Evolutionary conservation across 1,140 invertebrate genomes (phyloP), one percentile per base, ranked within the genome.

Genomic region (Leptonema lineaticorne): DNA sequence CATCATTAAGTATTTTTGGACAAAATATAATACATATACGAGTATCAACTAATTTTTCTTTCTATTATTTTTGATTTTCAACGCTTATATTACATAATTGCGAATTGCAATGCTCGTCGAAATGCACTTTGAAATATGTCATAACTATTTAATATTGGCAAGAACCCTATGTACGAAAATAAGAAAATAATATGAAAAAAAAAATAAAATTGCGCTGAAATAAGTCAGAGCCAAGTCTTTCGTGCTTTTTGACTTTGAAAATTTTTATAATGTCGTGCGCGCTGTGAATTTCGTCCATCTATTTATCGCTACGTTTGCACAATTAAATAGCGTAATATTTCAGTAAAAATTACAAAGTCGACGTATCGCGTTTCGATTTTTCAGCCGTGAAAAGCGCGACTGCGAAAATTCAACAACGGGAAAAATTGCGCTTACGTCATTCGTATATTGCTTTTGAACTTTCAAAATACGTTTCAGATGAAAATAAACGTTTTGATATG

Each of bases 61-160:
- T n/a, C n/a, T n/a, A n/a, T n/a, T n/a, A n/a, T n/a, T n/a, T n/a
- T n/a, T n/a, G n/a, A n/a, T n/a, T n/a, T n/a, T n/a, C n/a, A n/a
- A n/a, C n/a, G n/a, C n/a, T n/a, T n/a, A n/a, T n/a, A n/a, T n/a
- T n/a, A n/a, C n/a, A n/a, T n/a, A n/a, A n/a, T n/a, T n/a, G n/a
- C n/a, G n/a, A n/a, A n/a, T n/a, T n/a, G n/a, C n/a, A n/a, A n/a
- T n/a, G n/a, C n/a, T n/a, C n/a, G n/a, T n/a, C n/a, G n/a, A n/a
- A n/a, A n/a, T n/a, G n/a, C n/a, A n/a, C n/a, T n/a, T n/a, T n/a
- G n/a, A n/a, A n/a, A n/a, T n/a, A n/a, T n/a, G n/a, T n/a, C n/a
- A n/a, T n/a, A n/a, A n/a, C n/a, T n/a, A n/a, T n/a, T n/a, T n/a
- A 41, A 41, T 22, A 53, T 53, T 53, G 50, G 50, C 50, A 53